Conservation (phyloP, 2,113 vertebrate species). For the Anolis carolinensis region DNA sequence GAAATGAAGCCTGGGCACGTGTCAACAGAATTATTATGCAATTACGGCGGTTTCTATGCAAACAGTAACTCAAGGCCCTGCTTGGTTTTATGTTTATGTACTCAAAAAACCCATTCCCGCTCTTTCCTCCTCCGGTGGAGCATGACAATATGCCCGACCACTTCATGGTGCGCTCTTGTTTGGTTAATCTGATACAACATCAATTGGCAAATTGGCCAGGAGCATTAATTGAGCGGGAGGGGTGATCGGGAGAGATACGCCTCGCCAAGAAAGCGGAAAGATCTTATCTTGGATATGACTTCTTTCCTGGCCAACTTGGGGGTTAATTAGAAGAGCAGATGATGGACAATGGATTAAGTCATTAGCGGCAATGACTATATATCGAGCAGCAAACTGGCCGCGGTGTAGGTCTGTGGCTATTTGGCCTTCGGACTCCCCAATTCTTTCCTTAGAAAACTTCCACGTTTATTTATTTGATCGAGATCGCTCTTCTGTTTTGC, state of each 20-base stretch:
- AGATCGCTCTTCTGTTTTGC: no score
- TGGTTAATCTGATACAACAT: slow-evolving; percentile 55
- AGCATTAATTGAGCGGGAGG: slow-evolving; percentile 61
- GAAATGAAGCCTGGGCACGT: slow-evolving; percentile 57
- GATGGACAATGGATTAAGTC: slow-evolving; percentile 65
- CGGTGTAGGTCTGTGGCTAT: slow-evolving; percentile 49
- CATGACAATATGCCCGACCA: slow-evolving; percentile 37
- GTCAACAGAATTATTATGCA: slow-evolving; percentile 69
- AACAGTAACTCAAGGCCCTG: slow-evolving; percentile 52
- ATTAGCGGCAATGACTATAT: slow-evolving; percentile 61
- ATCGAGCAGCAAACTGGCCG: slow-evolving; percentile 57
- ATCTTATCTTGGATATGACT: slow-evolving; percentile 62
- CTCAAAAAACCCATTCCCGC: slow-evolving; percentile 9
- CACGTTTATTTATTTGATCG: no score
- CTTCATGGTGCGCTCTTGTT: slow-evolving; percentile 5
- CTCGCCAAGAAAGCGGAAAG: slow-evolving; percentile 40
- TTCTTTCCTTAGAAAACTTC: neutral
- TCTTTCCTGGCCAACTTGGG: slow-evolving; percentile 43
- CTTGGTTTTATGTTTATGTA: slow-evolving; percentile 58
- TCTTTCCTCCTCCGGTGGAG: neutral
- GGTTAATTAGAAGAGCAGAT: slow-evolving; percentile 57
- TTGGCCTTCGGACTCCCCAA: slow-evolving; percentile 19
- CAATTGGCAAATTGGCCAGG: slow-evolving; percentile 58
- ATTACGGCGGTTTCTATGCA: slow-evolving; percentile 53
- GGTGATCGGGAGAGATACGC: no score